Evolutionary conservation across 2,797 vertebrate species (phyloP).

Genomic region (Muscicapa comitata): DNA sequence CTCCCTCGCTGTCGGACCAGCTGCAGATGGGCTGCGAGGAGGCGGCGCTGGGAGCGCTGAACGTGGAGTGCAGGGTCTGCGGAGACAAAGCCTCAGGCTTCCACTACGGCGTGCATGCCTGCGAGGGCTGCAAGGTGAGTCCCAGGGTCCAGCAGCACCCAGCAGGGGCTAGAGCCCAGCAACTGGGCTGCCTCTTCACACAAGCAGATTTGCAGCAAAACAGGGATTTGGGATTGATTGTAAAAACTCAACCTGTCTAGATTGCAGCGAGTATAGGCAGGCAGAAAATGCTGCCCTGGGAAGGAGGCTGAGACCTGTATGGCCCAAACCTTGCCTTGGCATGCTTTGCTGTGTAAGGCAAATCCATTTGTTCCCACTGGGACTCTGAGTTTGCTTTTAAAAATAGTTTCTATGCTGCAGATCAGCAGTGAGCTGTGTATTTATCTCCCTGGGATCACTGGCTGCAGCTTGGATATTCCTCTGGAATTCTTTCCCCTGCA

Average conservation of each 20-base stretch:
- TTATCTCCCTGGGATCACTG: background rate
- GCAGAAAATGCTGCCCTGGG: background rate
- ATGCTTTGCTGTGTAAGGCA: background rate
- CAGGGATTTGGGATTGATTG: background rate
- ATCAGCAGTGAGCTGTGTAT: background rate
- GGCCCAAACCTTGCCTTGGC: background rate
- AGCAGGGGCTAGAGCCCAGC: background rate
- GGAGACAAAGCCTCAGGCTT: slow-evolving; percentile 98
- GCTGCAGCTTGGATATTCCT: background rate
- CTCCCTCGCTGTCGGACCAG: slow-evolving; percentile 91
- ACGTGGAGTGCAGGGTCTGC: slow-evolving; percentile 94
- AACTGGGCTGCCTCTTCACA: background rate
- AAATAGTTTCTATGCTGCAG: background rate
- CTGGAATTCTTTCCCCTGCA: background rate
- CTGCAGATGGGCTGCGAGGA: slow-evolving; percentile 88
- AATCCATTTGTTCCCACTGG: background rate
- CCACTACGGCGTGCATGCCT: slow-evolving; percentile 97
- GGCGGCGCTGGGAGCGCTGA: slow-evolving; percentile 78
- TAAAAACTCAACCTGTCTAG: background rate
- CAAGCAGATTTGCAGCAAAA: background rate
- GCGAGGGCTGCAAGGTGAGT: slow-evolving; percentile 96
- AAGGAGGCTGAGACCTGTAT: background rate
- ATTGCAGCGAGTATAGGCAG: background rate
- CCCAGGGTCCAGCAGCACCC: background rate
- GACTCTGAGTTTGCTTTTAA: background rate